These are phyloP conservation scores for Gallirallus australis DNA, from an alignment of 2,797 vertebrate genomes.

Conservation along the genomic window DNA sequence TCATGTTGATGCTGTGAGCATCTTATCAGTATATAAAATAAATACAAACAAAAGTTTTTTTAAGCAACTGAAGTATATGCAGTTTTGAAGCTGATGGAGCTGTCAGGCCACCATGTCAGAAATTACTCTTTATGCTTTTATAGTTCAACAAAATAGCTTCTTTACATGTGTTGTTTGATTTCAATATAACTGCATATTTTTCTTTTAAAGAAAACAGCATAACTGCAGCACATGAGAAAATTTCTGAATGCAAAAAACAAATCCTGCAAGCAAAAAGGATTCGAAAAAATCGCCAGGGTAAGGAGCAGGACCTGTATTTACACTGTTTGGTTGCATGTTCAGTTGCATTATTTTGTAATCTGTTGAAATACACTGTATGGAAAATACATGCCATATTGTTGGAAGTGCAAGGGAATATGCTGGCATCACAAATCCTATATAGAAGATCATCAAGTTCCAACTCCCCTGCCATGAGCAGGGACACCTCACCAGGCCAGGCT, in stretches of 20 bases:
- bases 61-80: background rate
- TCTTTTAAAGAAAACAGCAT: constrained; percentile 89
- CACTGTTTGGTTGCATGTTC: background rate
- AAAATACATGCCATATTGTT: background rate
- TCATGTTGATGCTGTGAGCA: background rate
- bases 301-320: background rate
- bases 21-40: background rate
- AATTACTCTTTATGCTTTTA: background rate
- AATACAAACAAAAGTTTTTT: background rate
- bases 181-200: background rate
- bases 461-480: too few species aligned
- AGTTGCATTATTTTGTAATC: background rate
- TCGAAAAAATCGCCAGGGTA: constrained; percentile 98
- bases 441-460: too few species aligned
- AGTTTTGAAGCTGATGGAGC: background rate
- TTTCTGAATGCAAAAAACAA: constrained; percentile 97
- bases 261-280: constrained; percentile 97
- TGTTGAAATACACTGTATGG: background rate
- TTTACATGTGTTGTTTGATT: background rate
- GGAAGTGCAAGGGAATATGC: background rate
- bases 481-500: too few species aligned
- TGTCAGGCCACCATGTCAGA: background rate
- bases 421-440: background rate
- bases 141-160: background rate
- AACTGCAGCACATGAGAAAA: constrained; percentile 95